Base-by-base conservation (phyloP, 1,140 invertebrate species). In the Proales similis region DNA sequence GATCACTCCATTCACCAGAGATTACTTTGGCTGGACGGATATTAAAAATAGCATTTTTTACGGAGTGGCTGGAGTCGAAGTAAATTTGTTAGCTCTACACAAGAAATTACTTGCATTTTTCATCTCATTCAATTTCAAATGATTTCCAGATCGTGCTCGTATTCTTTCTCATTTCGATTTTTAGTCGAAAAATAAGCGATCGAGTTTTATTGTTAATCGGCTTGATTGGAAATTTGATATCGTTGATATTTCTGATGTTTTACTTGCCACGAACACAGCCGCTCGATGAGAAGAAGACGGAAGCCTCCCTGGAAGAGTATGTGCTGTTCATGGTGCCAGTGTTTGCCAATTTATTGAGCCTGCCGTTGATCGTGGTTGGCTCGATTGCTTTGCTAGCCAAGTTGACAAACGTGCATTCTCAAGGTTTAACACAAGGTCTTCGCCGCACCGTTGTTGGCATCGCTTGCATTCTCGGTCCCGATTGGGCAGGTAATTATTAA, bases 81-180 rank as follows among this genome's bases (percentile, higher is more conserved):
- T n/a, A n/a, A n/a, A n/a, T n/a, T n/a, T n/a, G n/a, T n/a, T n/a
- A n/a, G n/a, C 72, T 67, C 69, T 74, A 29, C 14, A 65, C 17
- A n/a, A n/a, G n/a, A n/a, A n/a, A n/a, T n/a, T n/a, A 7, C 26
- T 9, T 7, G 7, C 17, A 12, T 9, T 30, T 6, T 3, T 46
- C 9, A 4, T 9, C 7, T 17, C 49, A 36, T 9, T 53, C 17
- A 20, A 11, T n/a, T 2, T 57, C 11, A 20, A 39, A 7, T 20
- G 19, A 12, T 46, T 67, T 68, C 38, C 65, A 48, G 12, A 63
- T 63, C n/a, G 42, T 63, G 32, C 27, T 63, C 20, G 43, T 48
- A 17, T 48, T 48, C 30, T 0, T 39, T 17, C 20, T 63, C 5
- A 9, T 63, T 4, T 32, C 30, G 38, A 27, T 63, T 48, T 26